Conservation (phyloP, 2,888 invertebrate species). For the Pycnomerus fuliginosus region DNA sequence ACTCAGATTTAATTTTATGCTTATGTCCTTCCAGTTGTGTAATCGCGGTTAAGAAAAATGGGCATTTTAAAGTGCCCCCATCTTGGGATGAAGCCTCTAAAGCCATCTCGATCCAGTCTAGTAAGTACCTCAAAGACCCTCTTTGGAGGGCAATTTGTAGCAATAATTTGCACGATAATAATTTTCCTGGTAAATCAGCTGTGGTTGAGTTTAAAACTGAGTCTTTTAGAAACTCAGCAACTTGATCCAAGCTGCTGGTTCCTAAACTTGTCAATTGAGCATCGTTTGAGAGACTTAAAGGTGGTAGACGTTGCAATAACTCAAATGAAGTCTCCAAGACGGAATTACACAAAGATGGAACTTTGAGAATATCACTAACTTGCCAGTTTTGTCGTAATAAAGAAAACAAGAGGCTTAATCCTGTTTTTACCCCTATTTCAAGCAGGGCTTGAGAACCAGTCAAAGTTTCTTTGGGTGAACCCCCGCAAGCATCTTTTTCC, state of each 20-base stretch:
- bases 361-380: slow-evolving; percentile 47
- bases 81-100: slow-evolving; percentile 48
- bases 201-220: slow-evolving; percentile 54
- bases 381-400: slow-evolving; percentile 62
- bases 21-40: slow-evolving; percentile 41
- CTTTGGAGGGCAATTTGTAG: slow-evolving; percentile 60
- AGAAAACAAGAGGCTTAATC: slow-evolving; percentile 60
- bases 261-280: slow-evolving; percentile 57
- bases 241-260: slow-evolving; percentile 57
- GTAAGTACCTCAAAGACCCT: slow-evolving; percentile 59
- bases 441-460: slow-evolving; percentile 58
- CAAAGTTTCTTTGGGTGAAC: slow-evolving; percentile 33
- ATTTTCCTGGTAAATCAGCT: slow-evolving; percentile 54
- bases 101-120: slow-evolving; percentile 66
- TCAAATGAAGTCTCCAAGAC: slow-evolving; percentile 60
- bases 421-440: slow-evolving; percentile 63
- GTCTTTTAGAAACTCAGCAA: slow-evolving; percentile 57
- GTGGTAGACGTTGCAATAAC: slow-evolving; percentile 58
- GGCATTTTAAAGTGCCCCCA: slow-evolving; percentile 29
- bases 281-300: slow-evolving; percentile 61
- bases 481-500: slow-evolving; percentile 6
- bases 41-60: slow-evolving; percentile 44
- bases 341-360: slow-evolving; percentile 58
- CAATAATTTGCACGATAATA: slow-evolving; percentile 56
- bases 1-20: slow-evolving; percentile 26